A percentile compares a stretch with the other conserved stretches of the same genome.
phyloP scores from a whole-genome alignment of 2,888 invertebrate genomes.

The Lordiphosa andalusiaca region DNA sequence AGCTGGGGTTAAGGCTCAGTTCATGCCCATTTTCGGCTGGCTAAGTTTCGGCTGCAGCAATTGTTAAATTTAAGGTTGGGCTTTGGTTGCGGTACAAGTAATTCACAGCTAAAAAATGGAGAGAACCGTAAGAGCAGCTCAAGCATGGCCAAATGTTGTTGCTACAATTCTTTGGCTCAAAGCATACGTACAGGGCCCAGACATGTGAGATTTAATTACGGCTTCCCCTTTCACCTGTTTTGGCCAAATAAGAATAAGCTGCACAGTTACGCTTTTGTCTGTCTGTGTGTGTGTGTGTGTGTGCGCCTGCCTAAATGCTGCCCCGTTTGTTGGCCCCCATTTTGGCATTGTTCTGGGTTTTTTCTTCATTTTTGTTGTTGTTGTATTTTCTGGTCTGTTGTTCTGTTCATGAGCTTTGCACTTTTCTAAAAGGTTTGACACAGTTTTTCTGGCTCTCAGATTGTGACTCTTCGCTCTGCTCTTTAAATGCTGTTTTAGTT shows the following conservation, averaged over 20 bases:
- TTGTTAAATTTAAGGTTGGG: slow-evolving; percentile 27
- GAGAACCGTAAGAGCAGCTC: slow-evolving; percentile 55
- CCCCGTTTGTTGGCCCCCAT: slow-evolving; percentile 61
- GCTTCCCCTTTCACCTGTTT: slow-evolving; percentile 23
- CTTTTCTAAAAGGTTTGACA: slow-evolving; percentile 69
- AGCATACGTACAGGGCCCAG: background rate
- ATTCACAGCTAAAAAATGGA: slow-evolving; percentile 49
- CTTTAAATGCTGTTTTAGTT: slow-evolving; percentile 63
- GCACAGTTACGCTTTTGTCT: slow-evolving; percentile 62
- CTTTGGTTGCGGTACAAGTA: slow-evolving; percentile 48
- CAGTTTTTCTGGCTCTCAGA: slow-evolving; percentile 59
- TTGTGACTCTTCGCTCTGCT: slow-evolving; percentile 52
- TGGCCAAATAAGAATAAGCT: slow-evolving; percentile 15
- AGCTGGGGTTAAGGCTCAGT: slow-evolving; percentile 11
- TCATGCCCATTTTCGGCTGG: slow-evolving; percentile 44
- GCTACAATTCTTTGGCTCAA: slow-evolving; percentile 20
- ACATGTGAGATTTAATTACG: slow-evolving; percentile 64
- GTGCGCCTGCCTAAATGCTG: slow-evolving; percentile 47
- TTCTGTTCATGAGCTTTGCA: slow-evolving; percentile 53
- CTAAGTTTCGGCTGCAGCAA: slow-evolving; percentile 3
- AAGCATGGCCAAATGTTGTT: slow-evolving; percentile 51
- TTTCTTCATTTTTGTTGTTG: background rate
- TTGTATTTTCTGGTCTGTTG: slow-evolving; percentile 8
- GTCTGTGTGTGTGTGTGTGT: slow-evolving; percentile 35
- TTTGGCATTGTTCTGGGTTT: slow-evolving; percentile 58